Conservation (phyloP, 2,113 vertebrate species). For the Malurus melanocephalus region DNA sequence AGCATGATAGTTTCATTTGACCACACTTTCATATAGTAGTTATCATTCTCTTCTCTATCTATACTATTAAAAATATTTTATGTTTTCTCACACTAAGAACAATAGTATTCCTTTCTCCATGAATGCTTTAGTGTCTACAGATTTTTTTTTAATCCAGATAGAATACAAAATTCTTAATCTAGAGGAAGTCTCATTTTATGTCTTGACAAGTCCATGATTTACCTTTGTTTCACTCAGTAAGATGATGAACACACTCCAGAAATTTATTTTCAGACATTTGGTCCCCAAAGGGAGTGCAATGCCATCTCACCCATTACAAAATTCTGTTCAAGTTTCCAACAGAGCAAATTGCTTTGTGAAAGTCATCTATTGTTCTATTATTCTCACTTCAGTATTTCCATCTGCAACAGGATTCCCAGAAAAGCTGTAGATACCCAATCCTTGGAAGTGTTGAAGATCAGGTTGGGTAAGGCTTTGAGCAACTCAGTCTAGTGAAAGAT, state of each 20-base stretch:
- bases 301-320: neutral
- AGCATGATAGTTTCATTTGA: neutral
- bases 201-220: neutral
- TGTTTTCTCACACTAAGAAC: neutral
- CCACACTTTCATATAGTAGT: neutral
- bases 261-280: neutral
- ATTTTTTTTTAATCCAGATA: neutral
- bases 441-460: neutral
- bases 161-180: neutral
- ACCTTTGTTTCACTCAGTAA: neutral
- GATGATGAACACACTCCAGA: neutral
- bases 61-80: neutral
- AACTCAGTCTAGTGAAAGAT: neutral
- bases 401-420: neutral
- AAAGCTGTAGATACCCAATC: neutral
- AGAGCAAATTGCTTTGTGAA: neutral
- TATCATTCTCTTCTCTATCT: neutral
- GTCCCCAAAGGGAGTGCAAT: neutral
- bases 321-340: neutral
- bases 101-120: neutral
- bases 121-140: neutral
- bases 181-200: neutral
- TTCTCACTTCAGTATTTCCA: neutral
- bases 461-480: neutral
- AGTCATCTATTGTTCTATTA: neutral